Evolutionary conservation across 2,113 vertebrate genomes (phyloP), one percentile per base, ranked within the genome.

Genomic region (Megalops atlanticus): DNA sequence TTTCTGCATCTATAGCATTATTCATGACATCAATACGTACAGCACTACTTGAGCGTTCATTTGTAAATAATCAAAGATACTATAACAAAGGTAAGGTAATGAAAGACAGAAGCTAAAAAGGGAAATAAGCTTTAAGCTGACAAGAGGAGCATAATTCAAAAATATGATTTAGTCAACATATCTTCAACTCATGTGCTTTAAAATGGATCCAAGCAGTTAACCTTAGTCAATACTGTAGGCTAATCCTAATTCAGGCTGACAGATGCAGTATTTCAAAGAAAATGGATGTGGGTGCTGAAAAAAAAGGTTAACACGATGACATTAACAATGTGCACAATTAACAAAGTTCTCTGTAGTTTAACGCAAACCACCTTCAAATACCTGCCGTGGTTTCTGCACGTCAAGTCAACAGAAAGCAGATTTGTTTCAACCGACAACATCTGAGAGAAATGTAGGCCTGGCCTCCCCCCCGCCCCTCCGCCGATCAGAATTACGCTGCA

Each of bases 221-320:
- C 24, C n/a, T 64, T 27, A 64, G 58, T 64, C 71, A 73, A 73
- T 24, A 38, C 38, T 73, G 16, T 24, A 39, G 35, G 38, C 71
- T 73, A 73, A 24, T 73, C 3, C 21, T 73, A 39, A 73, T 38
- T 14, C 38, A 73, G 71, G 35, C 10, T 33, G 31, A 4, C 75
- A 38, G 77, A 41, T 69, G 36, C 64, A 2, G 27, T 18, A 38
- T 39, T 70, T 31, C 18, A 78, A 77, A 41, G 10, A 78, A 79
- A 47, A 71, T 6, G 49, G 38, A 58, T 64, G 58, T 27, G 24
- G 27, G 58, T 6, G 39, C 16, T 41, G 33, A 69, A 33, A 10
- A 69, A 38, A 68, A n/a, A 69, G 27, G 21, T 31, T 68, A 69
- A 79, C 49, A 64, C 31, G n/a, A 64, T 31, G 58, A 64, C 58